Conservation (phyloP, 1,140 invertebrate species). For the Steinernema khuongi region DNA sequence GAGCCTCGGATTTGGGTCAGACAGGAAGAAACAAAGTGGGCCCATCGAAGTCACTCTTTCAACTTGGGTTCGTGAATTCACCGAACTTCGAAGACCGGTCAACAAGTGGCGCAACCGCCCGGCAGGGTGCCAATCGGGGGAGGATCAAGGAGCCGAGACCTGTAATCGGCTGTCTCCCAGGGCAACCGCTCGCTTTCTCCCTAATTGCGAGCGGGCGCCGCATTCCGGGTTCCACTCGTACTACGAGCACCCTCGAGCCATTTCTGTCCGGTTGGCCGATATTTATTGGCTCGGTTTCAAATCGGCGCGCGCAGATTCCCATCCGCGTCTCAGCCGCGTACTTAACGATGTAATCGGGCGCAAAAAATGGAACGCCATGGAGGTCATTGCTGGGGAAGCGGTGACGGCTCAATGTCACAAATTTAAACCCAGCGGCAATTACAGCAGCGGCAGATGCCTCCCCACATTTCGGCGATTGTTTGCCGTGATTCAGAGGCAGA, state of each 20-base stretch:
- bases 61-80: neutral
- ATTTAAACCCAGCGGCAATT: conserved; percentile 6
- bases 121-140: too few species aligned
- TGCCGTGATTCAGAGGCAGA: neutral
- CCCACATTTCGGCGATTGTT: neutral
- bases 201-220: too few species aligned
- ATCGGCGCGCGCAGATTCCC: neutral
- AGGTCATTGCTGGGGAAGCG: neutral
- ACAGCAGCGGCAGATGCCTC: conserved; percentile 2
- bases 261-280: neutral
- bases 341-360: conserved; percentile 9
- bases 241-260: neutral
- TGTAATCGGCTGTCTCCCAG: too few species aligned
- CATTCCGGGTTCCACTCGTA: too few species aligned
- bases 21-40: neutral
- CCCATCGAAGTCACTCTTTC: neutral
- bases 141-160: too few species aligned
- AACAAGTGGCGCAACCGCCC: too few species aligned
- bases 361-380: conserved; percentile 7
- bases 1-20: neutral
- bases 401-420: conserved; percentile 2
- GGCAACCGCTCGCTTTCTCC: too few species aligned
- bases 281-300: neutral
- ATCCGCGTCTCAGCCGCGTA: neutral
- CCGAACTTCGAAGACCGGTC: too few species aligned